These are phyloP conservation scores for Tetranychus piercei DNA, from an alignment of 2,888 invertebrate species.

Conservation along the genomic window DNA sequence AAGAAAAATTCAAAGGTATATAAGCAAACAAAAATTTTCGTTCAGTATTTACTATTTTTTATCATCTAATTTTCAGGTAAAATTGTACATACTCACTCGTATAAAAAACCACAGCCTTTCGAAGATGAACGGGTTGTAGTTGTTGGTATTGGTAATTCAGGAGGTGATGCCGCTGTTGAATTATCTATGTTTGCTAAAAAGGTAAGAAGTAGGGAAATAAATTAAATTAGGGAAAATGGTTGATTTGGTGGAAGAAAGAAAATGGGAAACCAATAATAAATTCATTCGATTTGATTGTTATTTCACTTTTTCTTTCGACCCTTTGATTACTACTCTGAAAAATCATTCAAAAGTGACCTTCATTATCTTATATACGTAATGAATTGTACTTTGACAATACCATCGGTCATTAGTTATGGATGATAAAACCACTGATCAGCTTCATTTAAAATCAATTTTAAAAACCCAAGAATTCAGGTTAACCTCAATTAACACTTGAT, in stretches of 20 bases:
- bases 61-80: conserved; percentile 28
- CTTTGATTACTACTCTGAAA: neutral
- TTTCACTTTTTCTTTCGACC: neutral
- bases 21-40: neutral
- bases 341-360: neutral
- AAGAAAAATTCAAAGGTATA: conserved; percentile 30
- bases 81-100: conserved; percentile 28
- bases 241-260: neutral
- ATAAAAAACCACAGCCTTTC: conserved; percentile 27
- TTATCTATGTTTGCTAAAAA: conserved; percentile 30
- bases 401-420: neutral
- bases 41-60: too few species aligned
- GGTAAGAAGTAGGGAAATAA: conserved; percentile 22
- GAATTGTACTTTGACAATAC: neutral
- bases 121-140: conserved; percentile 34
- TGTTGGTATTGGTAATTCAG: conserved; percentile 38
- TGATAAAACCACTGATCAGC: neutral
- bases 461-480: neutral
- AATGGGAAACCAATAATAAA: neutral
- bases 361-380: neutral
- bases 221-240: neutral
- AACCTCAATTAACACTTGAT: neutral
- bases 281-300: neutral
- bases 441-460: neutral
- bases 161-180: conserved; percentile 33